phyloP scores from a whole-genome alignment of 2,888 invertebrate genomes.

The Orthosia gothica region DNA sequence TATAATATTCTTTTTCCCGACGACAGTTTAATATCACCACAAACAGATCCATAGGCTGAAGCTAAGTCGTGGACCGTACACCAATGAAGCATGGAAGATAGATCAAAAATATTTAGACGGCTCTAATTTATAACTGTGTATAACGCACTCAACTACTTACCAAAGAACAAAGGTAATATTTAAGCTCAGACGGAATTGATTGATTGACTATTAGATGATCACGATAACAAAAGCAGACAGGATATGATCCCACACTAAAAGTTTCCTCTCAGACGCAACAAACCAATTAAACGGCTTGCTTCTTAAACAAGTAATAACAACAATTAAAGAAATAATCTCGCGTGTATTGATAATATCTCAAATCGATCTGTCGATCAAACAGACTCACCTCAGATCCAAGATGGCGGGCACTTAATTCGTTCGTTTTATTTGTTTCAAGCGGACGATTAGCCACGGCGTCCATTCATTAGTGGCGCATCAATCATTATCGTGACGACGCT shows the following conservation, averaged over 20 bases:
- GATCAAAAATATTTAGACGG: background rate
- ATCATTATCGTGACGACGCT: slow-evolving; percentile 29
- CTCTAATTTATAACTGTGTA: background rate
- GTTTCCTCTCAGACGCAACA: slow-evolving; percentile 1
- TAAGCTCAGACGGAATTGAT: slow-evolving; percentile 21
- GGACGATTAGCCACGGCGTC: slow-evolving; percentile 55
- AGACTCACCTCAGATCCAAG: slow-evolving; percentile 14
- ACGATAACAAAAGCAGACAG: slow-evolving; percentile 8
- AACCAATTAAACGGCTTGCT: slow-evolving; percentile 49
- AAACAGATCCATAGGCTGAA: too few species aligned
- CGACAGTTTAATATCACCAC: too few species aligned
- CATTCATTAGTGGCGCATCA: slow-evolving; percentile 62
- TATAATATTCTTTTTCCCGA: too few species aligned
- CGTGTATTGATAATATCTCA: slow-evolving; percentile 48
- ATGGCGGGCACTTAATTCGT: slow-evolving; percentile 61
- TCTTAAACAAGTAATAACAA: slow-evolving; percentile 51
- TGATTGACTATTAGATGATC: slow-evolving; percentile 18
- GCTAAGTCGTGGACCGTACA: too few species aligned
- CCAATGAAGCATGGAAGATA: background rate
- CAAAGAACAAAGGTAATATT: background rate
- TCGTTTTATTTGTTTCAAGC: slow-evolving; percentile 61
- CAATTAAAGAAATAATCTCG: slow-evolving; percentile 60
- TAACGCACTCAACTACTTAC: background rate
- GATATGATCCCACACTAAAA: slow-evolving; percentile 24
- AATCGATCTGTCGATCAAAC: slow-evolving; percentile 59